Percentiles rank a stretch among this genome's conserved stretches.
phyloP scores from a whole-genome alignment of 2,888 invertebrate genomes.

The Pseudeuparius sepicola region DNA sequence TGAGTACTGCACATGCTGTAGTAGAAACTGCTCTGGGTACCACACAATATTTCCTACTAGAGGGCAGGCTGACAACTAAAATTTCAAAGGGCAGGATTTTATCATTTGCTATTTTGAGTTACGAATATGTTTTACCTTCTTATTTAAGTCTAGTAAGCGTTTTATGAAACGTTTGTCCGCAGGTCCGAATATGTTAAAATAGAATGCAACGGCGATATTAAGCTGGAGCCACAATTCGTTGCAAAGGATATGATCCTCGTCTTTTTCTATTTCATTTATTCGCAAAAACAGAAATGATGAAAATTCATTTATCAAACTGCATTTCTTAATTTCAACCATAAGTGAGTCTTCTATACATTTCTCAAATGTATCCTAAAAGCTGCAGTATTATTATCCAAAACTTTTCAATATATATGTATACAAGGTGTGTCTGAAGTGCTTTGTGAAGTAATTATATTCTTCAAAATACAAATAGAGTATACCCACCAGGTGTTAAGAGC shows the following conservation, averaged over 20 bases:
- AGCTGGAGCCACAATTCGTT: slow-evolving; percentile 53
- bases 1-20: slow-evolving; percentile 50
- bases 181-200: slow-evolving; percentile 62
- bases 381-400: slow-evolving; percentile 7
- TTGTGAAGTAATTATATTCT: too few species aligned
- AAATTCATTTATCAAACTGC: slow-evolving; percentile 48
- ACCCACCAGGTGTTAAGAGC: neutral
- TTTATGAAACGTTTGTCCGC: slow-evolving; percentile 69
- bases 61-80: slow-evolving; percentile 64
- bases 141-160: slow-evolving; percentile 63
- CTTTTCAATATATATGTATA: slow-evolving; percentile 6
- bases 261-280: slow-evolving; percentile 51
- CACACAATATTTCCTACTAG: slow-evolving; percentile 73
- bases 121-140: slow-evolving; percentile 46
- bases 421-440: neutral
- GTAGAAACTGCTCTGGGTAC: slow-evolving; percentile 76
- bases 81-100: too few species aligned
- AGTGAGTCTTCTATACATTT: slow-evolving; percentile 32
- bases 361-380: slow-evolving; percentile 32
- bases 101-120: neutral
- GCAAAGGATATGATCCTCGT: slow-evolving; percentile 44
- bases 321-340: slow-evolving; percentile 32
- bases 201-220: slow-evolving; percentile 58
- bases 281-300: slow-evolving; percentile 54
- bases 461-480: too few species aligned